Percentiles rank a stretch among this genome's conserved stretches.
phyloP scores from a whole-genome alignment of 2,113 vertebrate genomes.

The Leucosticte australis region DNA sequence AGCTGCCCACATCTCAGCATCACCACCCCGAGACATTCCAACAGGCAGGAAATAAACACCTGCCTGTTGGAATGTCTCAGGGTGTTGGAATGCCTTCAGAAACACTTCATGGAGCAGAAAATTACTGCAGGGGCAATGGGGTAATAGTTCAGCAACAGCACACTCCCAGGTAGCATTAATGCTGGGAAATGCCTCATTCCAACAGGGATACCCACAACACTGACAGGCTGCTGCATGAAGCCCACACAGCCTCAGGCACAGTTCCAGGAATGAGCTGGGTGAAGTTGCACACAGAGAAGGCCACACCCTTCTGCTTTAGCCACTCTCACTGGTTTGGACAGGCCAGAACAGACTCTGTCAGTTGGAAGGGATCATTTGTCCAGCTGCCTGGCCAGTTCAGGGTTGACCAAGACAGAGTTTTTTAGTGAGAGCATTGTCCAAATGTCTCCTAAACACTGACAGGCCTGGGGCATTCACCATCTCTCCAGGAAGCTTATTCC shows the following conservation, averaged over 20 bases:
- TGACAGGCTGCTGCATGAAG: neutral
- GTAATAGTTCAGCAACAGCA: neutral
- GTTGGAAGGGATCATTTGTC: neutral
- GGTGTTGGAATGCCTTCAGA: neutral
- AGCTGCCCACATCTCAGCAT: neutral
- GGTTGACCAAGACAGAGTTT: neutral
- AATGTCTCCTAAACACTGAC: neutral
- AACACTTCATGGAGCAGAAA: neutral
- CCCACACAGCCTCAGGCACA: neutral
- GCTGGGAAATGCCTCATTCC: neutral
- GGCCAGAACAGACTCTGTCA: rapidly evolving
- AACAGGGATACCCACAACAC: neutral
- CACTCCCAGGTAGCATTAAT: neutral
- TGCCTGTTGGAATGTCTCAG: too few relatives aligned
- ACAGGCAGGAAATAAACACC: neutral
- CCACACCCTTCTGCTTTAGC: neutral
- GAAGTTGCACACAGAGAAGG: neutral
- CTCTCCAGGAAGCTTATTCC: neutral
- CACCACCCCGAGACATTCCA: neutral
- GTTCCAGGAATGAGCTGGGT: neutral
- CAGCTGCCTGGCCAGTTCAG: neutral
- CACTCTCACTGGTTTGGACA: neutral
- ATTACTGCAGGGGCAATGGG: neutral
- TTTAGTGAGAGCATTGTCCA: neutral
- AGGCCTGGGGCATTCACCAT: too few relatives aligned